A percentile compares a stretch with the other conserved stretches of the same genome.
Evolutionary conservation across 2,888 invertebrate species (phyloP).

Genomic region (Lathronympha strigana): DNA sequence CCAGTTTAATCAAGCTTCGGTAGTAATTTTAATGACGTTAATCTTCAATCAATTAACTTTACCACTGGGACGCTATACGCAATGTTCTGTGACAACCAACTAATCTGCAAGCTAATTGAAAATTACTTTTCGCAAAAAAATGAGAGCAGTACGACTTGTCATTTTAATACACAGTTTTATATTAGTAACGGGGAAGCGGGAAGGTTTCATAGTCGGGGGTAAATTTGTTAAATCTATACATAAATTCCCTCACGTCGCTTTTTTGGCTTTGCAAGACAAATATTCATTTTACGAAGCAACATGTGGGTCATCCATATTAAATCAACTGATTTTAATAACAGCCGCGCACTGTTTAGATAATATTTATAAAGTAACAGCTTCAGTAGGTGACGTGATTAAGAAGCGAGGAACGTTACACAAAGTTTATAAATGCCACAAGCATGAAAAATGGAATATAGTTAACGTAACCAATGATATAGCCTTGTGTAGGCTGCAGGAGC

Average conservation of each 20-base stretch:
- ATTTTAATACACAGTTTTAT: neutral
- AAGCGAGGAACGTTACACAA: neutral
- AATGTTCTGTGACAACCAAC: neutral
- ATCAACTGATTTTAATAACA: neutral
- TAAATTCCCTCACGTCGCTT: conserved; percentile 1
- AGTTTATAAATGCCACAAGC: neutral
- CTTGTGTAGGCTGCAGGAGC: neutral
- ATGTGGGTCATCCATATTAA: conserved; percentile 7
- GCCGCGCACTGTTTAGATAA: conserved; percentile 3
- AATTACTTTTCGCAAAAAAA: neutral
- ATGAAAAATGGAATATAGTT: neutral
- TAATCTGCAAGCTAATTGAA: neutral
- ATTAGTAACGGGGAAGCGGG: neutral
- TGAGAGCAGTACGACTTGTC: neutral
- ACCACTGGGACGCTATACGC: too few species aligned
- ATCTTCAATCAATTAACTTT: too few species aligned
- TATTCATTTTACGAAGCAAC: neutral
- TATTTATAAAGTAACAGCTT: neutral
- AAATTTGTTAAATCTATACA: neutral
- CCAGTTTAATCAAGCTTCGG: too few species aligned
- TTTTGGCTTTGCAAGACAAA: neutral
- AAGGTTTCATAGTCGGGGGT: conserved; percentile 1
- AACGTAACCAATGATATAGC: neutral
- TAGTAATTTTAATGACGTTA: too few species aligned
- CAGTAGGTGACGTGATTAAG: neutral